Evolutionary conservation across 2,888 invertebrate species (phyloP).

Genomic region (Trisateles emortualis): DNA sequence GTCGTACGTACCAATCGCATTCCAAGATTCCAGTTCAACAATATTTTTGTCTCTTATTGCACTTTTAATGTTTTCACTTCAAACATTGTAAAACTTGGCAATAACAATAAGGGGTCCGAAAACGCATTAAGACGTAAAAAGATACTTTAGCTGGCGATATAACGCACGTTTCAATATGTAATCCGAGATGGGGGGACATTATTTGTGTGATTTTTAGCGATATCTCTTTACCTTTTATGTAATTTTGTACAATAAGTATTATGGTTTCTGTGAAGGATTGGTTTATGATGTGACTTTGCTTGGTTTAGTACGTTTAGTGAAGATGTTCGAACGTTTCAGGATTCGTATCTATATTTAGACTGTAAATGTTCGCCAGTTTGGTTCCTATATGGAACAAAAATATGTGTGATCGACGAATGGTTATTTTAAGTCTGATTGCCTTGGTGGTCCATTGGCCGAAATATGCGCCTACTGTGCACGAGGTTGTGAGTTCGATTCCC

Average conservation of each 20-base stretch:
- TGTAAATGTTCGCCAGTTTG: no score
- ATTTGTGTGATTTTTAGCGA: constrained; percentile 40
- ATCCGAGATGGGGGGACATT: constrained; percentile 45
- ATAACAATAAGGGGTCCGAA: constrained; percentile 40
- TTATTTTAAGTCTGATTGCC: no score
- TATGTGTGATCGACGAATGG: no score
- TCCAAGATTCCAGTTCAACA: no score
- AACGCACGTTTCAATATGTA: constrained; percentile 49
- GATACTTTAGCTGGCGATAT: constrained; percentile 44
- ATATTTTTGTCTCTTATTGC: constrained; percentile 6
- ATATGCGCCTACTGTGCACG: no score
- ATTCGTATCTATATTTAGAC: no score
- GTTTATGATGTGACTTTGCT: constrained; percentile 10
- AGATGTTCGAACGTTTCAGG: background rate
- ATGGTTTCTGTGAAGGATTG: constrained; percentile 25
- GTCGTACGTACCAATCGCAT: no score
- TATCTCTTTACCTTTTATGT: constrained; percentile 26
- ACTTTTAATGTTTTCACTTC: constrained; percentile 47
- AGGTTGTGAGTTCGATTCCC: no score
- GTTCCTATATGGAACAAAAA: no score
- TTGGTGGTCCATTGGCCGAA: no score
- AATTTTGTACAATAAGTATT: constrained; percentile 33
- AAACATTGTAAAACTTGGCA: constrained; percentile 53
- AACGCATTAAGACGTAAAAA: constrained; percentile 53
- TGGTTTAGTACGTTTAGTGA: background rate